Evolutionary conservation across 2,888 invertebrate species (phyloP).

Genomic region (Cyclophora albipunctata): DNA sequence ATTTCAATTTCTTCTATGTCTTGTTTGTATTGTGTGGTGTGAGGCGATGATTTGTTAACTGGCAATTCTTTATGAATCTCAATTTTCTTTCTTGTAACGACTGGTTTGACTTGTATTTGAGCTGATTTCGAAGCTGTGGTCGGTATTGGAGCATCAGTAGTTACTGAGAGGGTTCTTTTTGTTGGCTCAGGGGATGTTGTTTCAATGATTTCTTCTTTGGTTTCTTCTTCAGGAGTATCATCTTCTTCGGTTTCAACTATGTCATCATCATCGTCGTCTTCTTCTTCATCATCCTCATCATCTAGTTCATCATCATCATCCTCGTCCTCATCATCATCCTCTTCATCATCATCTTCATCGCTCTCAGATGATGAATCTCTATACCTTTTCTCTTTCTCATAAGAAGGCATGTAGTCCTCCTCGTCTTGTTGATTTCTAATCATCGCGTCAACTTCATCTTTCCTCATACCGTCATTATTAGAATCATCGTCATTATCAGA

Average conservation of each 20-base stretch:
- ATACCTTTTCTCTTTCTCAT: slow-evolving; percentile 45
- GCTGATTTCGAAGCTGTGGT: slow-evolving; percentile 35
- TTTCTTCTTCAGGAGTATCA: slow-evolving; percentile 22
- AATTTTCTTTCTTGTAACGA: slow-evolving; percentile 48
- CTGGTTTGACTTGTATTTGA: slow-evolving; percentile 38
- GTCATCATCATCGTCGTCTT: slow-evolving; percentile 16
- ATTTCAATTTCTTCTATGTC: slow-evolving; percentile 64
- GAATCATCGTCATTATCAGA: slow-evolving; percentile 48
- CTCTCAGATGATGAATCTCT: slow-evolving; percentile 19
- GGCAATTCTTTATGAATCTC: slow-evolving; percentile 64
- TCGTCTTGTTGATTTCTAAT: slow-evolving; percentile 55
- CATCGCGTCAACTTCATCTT: slow-evolving; percentile 56
- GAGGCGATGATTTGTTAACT: slow-evolving; percentile 46
- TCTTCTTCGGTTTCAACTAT: slow-evolving; percentile 23
- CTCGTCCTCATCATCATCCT: slow-evolving; percentile 23
- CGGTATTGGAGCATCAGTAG: slow-evolving; percentile 44
- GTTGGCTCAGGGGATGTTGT: slow-evolving; percentile 49
- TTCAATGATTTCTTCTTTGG: slow-evolving; percentile 19
- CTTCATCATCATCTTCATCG: slow-evolving; percentile 22
- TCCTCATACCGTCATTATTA: slow-evolving; percentile 40
- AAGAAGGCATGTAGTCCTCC: slow-evolving; percentile 54
- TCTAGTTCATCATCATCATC: slow-evolving; percentile 25
- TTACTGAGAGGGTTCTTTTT: slow-evolving; percentile 45
- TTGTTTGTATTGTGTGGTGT: slow-evolving; percentile 55
- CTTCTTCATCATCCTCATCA: slow-evolving; percentile 20